Base-by-base conservation (phyloP, 1,140 invertebrate genomes). In the Drosophila bifasciata region DNA sequence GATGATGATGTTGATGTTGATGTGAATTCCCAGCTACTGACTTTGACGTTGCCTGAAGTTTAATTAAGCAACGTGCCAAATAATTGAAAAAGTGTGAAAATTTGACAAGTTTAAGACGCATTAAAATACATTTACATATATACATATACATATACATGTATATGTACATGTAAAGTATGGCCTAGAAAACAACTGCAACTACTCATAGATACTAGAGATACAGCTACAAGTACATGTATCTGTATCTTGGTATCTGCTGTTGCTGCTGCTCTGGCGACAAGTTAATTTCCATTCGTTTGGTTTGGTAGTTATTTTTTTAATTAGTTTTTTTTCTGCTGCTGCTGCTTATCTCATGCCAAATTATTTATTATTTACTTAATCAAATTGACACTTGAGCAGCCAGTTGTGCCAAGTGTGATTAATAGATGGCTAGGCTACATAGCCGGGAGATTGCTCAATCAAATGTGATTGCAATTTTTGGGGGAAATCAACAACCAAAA, bases 71-170 rank as follows among this genome's bases (percentile, higher is more conserved):
- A 79, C 63, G 79, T 89, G 84, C 88, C 88, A 90, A 90, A 90
- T 89, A 90, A 85, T 80, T 84, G 83, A 84, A 90, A 89, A 78
- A 89, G 84, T 90, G 89, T 90, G 86, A 89, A 89, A 71, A 86
- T 81, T 88, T 90, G 88, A 90, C 88, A 90, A 90, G 79, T 90
- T 90, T 88, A 90, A 90, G 83, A 88, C 79, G 85, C 79, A 85
- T 85, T 85, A 76, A 85, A 84, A 79, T n/a, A n/a, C n/a, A n/a
- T n/a, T n/a, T n/a, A 40, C 40, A 8, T 25, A 40, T 25, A n/a
- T 69, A n/a, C n/a, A n/a, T n/a, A n/a, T n/a, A 40, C 40, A 8
- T 25, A 40, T 25, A n/a, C n/a, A n/a, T n/a, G n/a, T n/a, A n/a
- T n/a, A n/a, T n/a, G n/a, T n/a, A n/a, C n/a, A n/a, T n/a, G n/a